Evolutionary conservation across 2,113 vertebrate genomes (phyloP), one percentile per base, ranked within the genome.

Genomic region (Phodopus roborovskii): DNA sequence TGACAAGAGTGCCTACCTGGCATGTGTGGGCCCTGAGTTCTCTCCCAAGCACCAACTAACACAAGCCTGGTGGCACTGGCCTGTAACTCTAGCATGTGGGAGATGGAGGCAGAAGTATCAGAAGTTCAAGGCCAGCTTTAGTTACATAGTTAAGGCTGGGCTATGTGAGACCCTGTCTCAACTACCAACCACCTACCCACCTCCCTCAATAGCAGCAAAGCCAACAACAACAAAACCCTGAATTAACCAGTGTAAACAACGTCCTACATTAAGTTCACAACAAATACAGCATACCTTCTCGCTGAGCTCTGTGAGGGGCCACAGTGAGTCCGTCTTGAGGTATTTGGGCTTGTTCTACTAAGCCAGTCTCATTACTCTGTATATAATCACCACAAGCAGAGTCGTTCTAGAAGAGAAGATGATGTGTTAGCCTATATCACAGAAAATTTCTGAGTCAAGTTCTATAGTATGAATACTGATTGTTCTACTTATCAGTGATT

Each of bases 251-350:
- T 2, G 4, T 36, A 45, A 70, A 78, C 0, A 92, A 64, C 5
- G 24, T 28, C 9, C 30, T 66, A 50, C 62, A 68, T 60, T 48
- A 83, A 13, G 42, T 84, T 75, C 22, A 88, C 30, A 56, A 84
- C 36, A 68, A 90, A 26, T 1, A 22, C 0, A 62, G 28, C 98
- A 5, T 98, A 99, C 99, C 98, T 99, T 99, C 98, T 98, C 97
- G 96, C 92, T 99, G 99, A 96, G 97, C 89, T 96, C 98, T 98
- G 5, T 99, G 98, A 91, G 98, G 98, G 56, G 98, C 91, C 96
- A 97, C 4, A 0, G 96, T 74, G 81, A 98, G 96, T 95, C 98
- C 98, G 82, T 98, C 98, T 12, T 96, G 98, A 98, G 98, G 97
- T 96, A 96, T 39, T 66, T 97, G 86, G 82, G 97, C 95, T 98